phyloP scores from a whole-genome alignment of 2,113 vertebrate species.

The Rhinichthys klamathensis region DNA sequence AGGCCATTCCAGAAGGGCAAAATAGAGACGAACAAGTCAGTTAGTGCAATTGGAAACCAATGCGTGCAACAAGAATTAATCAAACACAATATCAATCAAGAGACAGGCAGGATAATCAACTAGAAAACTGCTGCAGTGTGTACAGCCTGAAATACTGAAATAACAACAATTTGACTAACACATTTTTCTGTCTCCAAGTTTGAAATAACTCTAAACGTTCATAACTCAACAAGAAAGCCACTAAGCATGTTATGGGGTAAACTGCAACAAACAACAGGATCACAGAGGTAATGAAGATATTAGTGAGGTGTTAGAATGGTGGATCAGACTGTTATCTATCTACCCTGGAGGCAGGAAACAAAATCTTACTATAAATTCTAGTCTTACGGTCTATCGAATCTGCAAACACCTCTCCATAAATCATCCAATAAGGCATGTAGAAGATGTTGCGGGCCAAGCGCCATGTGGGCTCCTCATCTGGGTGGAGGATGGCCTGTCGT shows the following conservation, averaged over 20 bases:
- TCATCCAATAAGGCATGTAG: constrained; percentile 99
- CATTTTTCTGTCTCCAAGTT: background rate
- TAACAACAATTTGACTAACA: background rate
- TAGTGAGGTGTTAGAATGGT: background rate
- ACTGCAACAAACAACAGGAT: background rate
- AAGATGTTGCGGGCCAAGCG: constrained; percentile 98
- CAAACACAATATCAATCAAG: constrained; percentile 23
- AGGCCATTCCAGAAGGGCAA: constrained; percentile 66
- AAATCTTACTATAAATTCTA: constrained; percentile 99
- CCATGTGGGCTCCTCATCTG: constrained; percentile 97
- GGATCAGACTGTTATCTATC: constrained; percentile 75
- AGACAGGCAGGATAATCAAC: background rate
- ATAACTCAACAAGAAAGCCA: background rate
- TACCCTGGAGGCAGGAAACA: constrained; percentile 91
- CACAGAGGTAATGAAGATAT: background rate
- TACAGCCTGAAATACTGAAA: background rate
- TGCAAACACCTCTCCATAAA: constrained; percentile 99
- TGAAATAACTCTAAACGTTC: background rate
- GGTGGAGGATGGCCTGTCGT: constrained; percentile 95
- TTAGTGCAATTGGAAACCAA: constrained; percentile 65
- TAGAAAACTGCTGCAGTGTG: background rate
- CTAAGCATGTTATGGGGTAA: background rate
- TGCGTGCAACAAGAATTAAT: background rate
- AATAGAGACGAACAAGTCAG: constrained; percentile 55
- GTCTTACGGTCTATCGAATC: constrained; percentile 99